Evolutionary conservation across 2,888 invertebrate species (phyloP).

Genomic region (Pimpla rufipes): DNA sequence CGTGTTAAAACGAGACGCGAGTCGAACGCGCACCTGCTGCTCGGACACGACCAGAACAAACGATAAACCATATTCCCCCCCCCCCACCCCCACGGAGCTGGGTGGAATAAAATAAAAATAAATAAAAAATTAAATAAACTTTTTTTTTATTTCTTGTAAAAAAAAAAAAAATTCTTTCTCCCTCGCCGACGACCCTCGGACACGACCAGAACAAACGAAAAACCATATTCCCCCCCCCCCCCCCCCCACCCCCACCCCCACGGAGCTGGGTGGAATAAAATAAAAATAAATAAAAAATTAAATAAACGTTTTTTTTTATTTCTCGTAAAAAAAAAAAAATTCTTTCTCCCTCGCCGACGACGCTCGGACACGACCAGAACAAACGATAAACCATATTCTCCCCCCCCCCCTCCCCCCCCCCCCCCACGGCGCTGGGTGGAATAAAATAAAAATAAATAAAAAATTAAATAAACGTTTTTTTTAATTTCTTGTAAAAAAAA

Average conservation of each 20-base stretch:
- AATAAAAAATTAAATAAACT: background rate
- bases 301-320: background rate
- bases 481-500: no score
- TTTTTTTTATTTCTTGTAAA: background rate
- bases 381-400: conserved; percentile 18
- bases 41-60: conserved; percentile 4
- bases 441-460: background rate
- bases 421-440: background rate
- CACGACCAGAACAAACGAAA: conserved; percentile 20
- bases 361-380: conserved; percentile 28
- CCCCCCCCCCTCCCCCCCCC: background rate
- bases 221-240: conserved; percentile 6
- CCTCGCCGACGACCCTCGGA: no score
- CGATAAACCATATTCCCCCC: background rate
- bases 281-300: background rate
- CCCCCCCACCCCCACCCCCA: background rate
- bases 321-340: no score
- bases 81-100: background rate
- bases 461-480: background rate
- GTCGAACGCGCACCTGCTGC: conserved; percentile 48
- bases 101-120: background rate
- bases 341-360: no score
- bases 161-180: no score
- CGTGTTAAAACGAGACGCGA: conserved; percentile 27
- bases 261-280: background rate